phyloP scores from a whole-genome alignment of 1,140 invertebrate genomes.

The Atta colombica region DNA sequence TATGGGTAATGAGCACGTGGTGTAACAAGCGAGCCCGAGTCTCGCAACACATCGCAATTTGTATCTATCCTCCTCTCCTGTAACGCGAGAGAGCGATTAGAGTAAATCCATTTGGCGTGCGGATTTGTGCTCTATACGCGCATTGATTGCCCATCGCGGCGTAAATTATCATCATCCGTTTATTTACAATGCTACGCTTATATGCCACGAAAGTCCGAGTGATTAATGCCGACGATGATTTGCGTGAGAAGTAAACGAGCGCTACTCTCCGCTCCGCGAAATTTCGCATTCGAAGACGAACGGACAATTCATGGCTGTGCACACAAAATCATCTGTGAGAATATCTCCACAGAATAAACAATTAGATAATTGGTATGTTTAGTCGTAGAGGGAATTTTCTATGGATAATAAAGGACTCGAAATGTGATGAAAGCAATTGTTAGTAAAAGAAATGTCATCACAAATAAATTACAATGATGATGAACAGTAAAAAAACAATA shows the following conservation, averaged over 20 bases:
- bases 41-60: constrained; percentile 54
- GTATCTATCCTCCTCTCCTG: constrained; percentile 42
- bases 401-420: neutral
- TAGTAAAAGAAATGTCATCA: neutral
- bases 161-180: constrained; percentile 63
- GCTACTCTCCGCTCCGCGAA: constrained; percentile 21
- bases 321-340: constrained; percentile 20
- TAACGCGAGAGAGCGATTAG: constrained; percentile 45
- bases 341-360: constrained; percentile 20
- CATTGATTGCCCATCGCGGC: constrained; percentile 44
- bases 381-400: neutral
- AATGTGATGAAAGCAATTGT: neutral
- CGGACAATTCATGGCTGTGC: neutral
- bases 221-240: constrained; percentile 52
- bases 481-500: neutral
- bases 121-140: constrained; percentile 46
- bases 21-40: constrained; percentile 49
- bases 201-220: constrained; percentile 15
- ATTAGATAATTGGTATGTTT: neutral
- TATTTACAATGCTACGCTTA: constrained; percentile 59
- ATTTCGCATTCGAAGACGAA: constrained; percentile 23
- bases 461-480: neutral
- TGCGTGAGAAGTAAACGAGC: constrained; percentile 48
- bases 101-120: constrained; percentile 60
- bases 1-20: constrained; percentile 47